Base-by-base conservation (phyloP, 2,888 invertebrate genomes). In the Teleogryllus oceanicus region DNA sequence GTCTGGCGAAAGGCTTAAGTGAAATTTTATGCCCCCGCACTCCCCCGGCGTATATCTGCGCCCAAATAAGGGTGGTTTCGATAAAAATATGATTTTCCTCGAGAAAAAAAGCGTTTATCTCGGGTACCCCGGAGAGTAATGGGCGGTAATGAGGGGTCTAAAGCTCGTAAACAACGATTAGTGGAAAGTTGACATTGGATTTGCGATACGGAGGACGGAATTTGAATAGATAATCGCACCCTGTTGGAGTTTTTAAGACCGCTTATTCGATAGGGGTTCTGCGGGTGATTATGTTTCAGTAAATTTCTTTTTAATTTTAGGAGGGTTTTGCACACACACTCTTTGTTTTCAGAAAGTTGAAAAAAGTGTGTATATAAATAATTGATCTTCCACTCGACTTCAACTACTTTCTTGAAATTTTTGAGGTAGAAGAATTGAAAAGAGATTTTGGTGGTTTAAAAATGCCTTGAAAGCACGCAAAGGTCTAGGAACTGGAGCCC, bases 11-110 rank as follows among this genome's bases (percentile, higher is more conserved):
- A 62, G n/a, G 62, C 62, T 62, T 62, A 62, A 62, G 62, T 62
- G 62, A 62, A 62, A 62, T 62, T 62, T 62, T n/a, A 18, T 18
- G 62, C 37, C 62, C 62, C 62, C 62, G 62, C 62, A 62, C 62
- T 13, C 37, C 37, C 37, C 37, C 62, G 62, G n/a, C 62, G 62
- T 62, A 62, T 13, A 62, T 62, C 62, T 62, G 62, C 62, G 1
- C 16, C 8, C n/a, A 62, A 62, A 62, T 16, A 62, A 62, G 62
- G 62, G 16, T 62, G 62, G 62, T 62, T 62, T 62, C 62, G n/a
- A 62, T 62, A 62, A 62, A 62, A 62, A 62, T 62, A 62, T 62
- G 62, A 62, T 62, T 62, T 62, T 62, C n/a, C 62, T 13, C n/a
- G 13, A 13, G n/a, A n/a, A 62, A 62, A 62, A 62, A 18, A 18